phyloP scores from a whole-genome alignment of 2,113 vertebrate species.

The Sorex araneus region DNA sequence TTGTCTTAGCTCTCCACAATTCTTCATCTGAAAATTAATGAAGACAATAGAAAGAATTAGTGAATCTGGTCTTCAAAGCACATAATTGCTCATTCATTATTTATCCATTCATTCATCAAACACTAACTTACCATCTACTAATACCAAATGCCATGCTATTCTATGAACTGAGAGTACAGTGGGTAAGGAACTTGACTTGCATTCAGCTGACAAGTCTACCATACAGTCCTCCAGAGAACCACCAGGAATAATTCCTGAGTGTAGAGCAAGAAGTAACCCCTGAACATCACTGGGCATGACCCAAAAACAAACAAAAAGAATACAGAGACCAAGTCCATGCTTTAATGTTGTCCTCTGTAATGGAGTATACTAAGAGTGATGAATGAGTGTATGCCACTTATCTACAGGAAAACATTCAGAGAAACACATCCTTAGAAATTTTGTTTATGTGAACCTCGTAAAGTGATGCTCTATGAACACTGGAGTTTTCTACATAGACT shows the following conservation, averaged over 20 bases:
- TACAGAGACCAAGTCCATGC: neutral
- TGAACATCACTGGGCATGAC: too few species aligned
- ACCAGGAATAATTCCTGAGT: too few species aligned
- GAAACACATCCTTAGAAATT: neutral
- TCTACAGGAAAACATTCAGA: neutral
- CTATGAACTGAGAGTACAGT: too few species aligned
- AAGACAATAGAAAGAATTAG: slow-evolving; percentile 40
- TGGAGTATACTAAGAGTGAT: neutral
- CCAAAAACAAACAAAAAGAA: neutral
- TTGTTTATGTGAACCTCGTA: neutral
- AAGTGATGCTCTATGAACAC: neutral
- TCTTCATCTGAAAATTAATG: slow-evolving; percentile 59
- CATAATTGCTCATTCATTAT: neutral
- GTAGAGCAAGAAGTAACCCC: too few species aligned
- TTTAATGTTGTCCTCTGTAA: neutral
- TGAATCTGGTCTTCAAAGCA: slow-evolving; percentile 35
- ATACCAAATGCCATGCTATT: neutral
- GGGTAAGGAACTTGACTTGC: too few species aligned
- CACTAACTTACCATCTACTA: neutral
- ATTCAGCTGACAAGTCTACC: too few species aligned
- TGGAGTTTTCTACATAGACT: neutral
- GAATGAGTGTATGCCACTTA: neutral
- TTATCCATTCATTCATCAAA: slow-evolving; percentile 44
- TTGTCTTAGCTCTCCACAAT: neutral
- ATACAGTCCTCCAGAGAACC: too few species aligned